Percentiles rank a stretch among this genome's conserved stretches.
phyloP scores from a whole-genome alignment of 2,888 invertebrate species.

The Thalpophila matura region DNA sequence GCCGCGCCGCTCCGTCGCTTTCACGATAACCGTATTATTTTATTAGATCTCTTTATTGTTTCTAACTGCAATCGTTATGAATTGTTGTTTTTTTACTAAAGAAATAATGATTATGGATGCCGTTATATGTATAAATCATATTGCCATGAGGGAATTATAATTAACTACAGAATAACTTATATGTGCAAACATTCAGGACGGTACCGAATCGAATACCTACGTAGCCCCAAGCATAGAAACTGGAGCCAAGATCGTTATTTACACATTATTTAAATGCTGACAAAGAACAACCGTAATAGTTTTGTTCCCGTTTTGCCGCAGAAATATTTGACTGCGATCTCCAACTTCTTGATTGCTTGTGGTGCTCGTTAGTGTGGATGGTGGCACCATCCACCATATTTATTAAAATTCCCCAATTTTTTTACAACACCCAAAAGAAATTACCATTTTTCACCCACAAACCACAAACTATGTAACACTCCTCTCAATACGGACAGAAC shows the following conservation, averaged over 20 bases:
- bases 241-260: conserved; percentile 1
- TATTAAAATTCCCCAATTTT: too few species aligned
- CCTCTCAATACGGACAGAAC: conserved; percentile 14
- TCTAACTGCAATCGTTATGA: conserved; percentile 42
- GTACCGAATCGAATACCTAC: conserved; percentile 4
- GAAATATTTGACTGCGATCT: too few species aligned
- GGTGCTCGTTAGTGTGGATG: too few species aligned
- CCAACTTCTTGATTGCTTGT: too few species aligned
- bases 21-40: conserved; percentile 57
- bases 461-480: too few species aligned
- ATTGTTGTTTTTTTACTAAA: conserved; percentile 35
- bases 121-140: conserved; percentile 22
- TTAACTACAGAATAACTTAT: conserved; percentile 10
- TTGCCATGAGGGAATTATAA: neutral
- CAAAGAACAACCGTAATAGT: neutral
- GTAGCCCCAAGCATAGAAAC: conserved; percentile 20
- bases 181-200: neutral
- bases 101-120: conserved; percentile 18
- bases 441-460: too few species aligned
- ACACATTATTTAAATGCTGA: neutral
- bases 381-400: too few species aligned
- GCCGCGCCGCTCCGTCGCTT: conserved; percentile 53
- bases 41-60: conserved; percentile 57
- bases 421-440: too few species aligned
- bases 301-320: too few species aligned